A percentile compares a stretch with the other conserved stretches of the same genome.
Evolutionary conservation across 2,797 vertebrate species (phyloP).

Genomic region (Ficedula albicollis): DNA sequence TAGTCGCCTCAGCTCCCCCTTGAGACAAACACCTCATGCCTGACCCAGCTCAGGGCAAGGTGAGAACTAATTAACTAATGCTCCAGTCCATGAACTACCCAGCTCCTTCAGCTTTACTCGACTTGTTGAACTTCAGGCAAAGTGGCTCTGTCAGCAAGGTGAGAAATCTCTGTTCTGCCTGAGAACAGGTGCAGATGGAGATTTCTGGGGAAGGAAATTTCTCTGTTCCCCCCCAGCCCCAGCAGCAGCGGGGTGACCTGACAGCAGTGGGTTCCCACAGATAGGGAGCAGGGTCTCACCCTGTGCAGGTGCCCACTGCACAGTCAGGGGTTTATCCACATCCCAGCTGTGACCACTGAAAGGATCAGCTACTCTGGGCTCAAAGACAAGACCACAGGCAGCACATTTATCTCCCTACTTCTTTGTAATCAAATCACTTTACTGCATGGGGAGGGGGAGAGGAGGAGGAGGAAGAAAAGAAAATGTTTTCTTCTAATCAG

Average conservation of each 20-base stretch:
- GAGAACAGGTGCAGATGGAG: neutral
- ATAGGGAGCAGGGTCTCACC: neutral
- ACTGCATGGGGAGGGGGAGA: constrained; percentile 1
- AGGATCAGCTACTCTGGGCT: neutral
- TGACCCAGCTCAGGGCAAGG: neutral
- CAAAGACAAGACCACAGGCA: neutral
- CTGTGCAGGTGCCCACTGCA: neutral
- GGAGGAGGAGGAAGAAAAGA: constrained; percentile 57
- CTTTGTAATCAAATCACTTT: neutral
- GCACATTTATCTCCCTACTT: neutral
- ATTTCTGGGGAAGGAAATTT: neutral
- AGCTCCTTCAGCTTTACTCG: neutral
- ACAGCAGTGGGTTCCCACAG: neutral
- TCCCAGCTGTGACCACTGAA: neutral
- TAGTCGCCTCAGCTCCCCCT: neutral
- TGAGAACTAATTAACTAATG: neutral
- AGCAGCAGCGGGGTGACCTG: fast-evolving
- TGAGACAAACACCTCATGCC: neutral
- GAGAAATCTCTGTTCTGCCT: neutral
- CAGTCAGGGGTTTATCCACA: neutral
- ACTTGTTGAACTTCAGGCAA: neutral
- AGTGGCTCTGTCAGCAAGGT: neutral
- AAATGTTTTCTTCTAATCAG: neutral
- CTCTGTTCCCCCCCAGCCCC: fast-evolving
- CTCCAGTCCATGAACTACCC: neutral